Conservation (phyloP, 2,797 vertebrate genomes). For the Todus mexicanus region DNA sequence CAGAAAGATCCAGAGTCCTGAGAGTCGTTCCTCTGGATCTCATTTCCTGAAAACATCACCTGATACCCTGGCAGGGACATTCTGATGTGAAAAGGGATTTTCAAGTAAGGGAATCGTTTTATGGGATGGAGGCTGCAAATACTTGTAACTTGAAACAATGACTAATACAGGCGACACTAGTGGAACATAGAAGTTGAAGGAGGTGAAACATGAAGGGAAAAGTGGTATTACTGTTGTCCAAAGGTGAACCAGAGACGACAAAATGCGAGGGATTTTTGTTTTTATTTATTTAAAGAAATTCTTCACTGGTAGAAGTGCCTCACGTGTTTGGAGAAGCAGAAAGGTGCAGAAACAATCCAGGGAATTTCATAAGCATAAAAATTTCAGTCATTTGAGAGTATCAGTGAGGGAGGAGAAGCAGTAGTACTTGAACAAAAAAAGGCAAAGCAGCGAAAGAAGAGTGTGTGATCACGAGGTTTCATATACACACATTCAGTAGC, state of each 20-base stretch:
- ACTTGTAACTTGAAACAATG: neutral
- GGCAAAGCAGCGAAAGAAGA: neutral
- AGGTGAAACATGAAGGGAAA: neutral
- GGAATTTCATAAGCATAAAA: neutral
- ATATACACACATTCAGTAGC: neutral
- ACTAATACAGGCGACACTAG: neutral
- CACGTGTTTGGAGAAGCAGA: neutral
- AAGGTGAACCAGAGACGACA: neutral
- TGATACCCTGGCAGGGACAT: neutral
- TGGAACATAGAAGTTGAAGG: neutral
- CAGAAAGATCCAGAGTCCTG: neutral
- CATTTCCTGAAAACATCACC: neutral
- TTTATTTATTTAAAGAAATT: neutral
- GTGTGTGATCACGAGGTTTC: rapidly evolving
- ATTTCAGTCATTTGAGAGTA: neutral
- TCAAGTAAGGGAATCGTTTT: neutral
- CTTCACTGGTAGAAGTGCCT: neutral
- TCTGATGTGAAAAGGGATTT: neutral
- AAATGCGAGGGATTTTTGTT: neutral
- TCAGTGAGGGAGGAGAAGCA: neutral
- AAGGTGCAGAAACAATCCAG: neutral
- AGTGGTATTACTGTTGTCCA: neutral
- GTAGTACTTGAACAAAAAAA: neutral
- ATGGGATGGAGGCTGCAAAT: neutral
- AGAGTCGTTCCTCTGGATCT: neutral